phyloP scores from a whole-genome alignment of 2,797 vertebrate genomes.

The Pelochelys cantorii region DNA sequence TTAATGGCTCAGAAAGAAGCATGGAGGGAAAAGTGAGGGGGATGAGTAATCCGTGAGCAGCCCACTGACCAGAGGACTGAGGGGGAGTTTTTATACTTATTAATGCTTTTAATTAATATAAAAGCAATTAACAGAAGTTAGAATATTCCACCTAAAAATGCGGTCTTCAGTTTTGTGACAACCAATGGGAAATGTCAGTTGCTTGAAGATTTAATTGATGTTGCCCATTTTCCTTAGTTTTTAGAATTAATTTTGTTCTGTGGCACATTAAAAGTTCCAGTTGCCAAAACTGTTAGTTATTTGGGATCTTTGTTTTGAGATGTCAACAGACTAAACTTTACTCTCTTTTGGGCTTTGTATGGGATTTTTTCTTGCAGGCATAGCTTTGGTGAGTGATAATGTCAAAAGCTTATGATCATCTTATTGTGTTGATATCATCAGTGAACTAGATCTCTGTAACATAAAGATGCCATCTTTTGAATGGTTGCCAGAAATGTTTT shows the following conservation, averaged over 20 bases:
- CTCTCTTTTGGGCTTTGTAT: not conserved
- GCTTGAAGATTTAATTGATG: not conserved
- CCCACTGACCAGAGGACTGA: not conserved
- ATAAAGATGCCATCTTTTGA: not conserved
- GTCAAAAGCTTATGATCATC: fast-evolving
- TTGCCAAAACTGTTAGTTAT: not conserved
- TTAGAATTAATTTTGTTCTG: not conserved
- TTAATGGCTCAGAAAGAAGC: not conserved
- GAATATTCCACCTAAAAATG: not conserved
- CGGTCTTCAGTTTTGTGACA: not conserved
- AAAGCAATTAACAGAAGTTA: not conserved
- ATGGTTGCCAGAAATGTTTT: not conserved
- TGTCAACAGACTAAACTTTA: not conserved
- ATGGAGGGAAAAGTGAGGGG: not conserved
- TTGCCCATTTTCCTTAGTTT: not conserved
- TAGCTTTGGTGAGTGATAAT: not conserved
- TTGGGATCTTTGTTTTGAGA: not conserved
- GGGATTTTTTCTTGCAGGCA: not conserved
- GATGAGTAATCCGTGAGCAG: not conserved
- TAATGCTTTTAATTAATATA: not conserved
- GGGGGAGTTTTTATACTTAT: not conserved
- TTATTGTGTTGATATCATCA: not conserved
- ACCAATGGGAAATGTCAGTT: not conserved
- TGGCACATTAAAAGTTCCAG: fast-evolving
- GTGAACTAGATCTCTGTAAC: not conserved